Percentiles rank a stretch among this genome's conserved stretches.
phyloP scores from a whole-genome alignment of 2,888 invertebrate species.

The Acrobasis consociella region DNA sequence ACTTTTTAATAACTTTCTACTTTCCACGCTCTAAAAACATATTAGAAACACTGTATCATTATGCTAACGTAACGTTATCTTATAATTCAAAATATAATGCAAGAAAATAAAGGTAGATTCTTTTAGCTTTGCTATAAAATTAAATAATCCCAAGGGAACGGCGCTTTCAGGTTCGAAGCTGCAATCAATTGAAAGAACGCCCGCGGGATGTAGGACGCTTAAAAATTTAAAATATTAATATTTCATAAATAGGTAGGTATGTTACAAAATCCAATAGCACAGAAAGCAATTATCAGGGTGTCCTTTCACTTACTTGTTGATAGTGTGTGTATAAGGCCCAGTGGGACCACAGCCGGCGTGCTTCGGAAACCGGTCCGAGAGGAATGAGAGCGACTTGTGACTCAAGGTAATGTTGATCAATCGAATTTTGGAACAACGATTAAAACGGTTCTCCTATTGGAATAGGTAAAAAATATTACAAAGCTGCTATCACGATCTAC shows the following conservation, averaged over 20 bases:
- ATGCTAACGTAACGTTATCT: conserved; percentile 57
- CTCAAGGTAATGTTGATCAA: conserved; percentile 78
- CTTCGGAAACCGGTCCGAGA: conserved; percentile 71
- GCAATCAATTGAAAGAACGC: not conserved
- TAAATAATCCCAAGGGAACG: too few species aligned
- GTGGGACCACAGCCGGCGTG: conserved; percentile 71
- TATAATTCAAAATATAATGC: conserved; percentile 43
- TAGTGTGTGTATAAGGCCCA: conserved; percentile 55
- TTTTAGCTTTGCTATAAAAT: not conserved
- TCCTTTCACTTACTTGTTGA: conserved; percentile 77
- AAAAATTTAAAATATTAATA: conserved; percentile 39
- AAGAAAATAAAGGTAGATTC: conserved; percentile 1
- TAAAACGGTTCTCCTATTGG: conserved; percentile 54
- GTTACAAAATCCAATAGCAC: conserved; percentile 68
- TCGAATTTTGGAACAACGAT: conserved; percentile 70
- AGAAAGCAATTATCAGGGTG: conserved; percentile 74
- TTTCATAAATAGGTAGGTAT: conserved; percentile 45
- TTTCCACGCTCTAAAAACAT: conserved; percentile 82
- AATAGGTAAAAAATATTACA: conserved; percentile 32
- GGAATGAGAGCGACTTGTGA: conserved; percentile 73
- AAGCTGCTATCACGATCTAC: not conserved
- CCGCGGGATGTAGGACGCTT: not conserved
- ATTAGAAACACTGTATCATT: conserved; percentile 74
- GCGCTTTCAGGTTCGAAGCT: too few species aligned
- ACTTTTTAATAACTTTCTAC: conserved; percentile 79